Conservation (phyloP, 1,140 invertebrate genomes). For the Drosophila mayri region DNA sequence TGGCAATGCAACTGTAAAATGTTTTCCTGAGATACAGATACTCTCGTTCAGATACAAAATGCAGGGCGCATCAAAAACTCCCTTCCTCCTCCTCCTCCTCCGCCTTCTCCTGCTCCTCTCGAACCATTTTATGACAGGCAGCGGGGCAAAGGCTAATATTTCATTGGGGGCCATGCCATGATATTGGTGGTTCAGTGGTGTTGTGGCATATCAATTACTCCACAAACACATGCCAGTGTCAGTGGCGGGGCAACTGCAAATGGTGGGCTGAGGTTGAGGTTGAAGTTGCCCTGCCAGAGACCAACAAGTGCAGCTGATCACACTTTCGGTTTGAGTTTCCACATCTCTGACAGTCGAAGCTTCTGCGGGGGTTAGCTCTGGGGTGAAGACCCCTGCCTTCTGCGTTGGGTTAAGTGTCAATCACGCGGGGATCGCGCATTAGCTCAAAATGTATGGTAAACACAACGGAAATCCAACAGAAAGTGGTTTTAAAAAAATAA, state of each 20-base stretch:
- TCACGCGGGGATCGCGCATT: constrained; percentile 56
- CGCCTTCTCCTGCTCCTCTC: neutral
- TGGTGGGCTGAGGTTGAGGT: constrained; percentile 18
- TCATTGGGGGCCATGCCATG: constrained; percentile 50
- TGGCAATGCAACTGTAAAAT: constrained; percentile 79
- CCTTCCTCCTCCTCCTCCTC: constrained; percentile 32
- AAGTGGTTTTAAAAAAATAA: neutral
- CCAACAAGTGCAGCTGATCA: constrained; percentile 74
- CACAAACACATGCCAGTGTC: constrained; percentile 73
- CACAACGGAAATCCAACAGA: neutral
- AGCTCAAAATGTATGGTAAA: constrained; percentile 21
- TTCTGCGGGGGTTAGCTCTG: constrained; percentile 40
- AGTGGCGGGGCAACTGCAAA: constrained; percentile 4
- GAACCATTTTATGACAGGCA: constrained; percentile 71
- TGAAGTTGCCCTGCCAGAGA: constrained; percentile 33
- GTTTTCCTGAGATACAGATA: constrained; percentile 69
- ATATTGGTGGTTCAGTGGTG: constrained; percentile 45
- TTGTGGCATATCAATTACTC: constrained; percentile 82
- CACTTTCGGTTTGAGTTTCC: constrained; percentile 58
- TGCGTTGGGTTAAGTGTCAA: constrained; percentile 63
- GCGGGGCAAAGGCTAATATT: constrained; percentile 73
- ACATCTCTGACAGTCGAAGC: constrained; percentile 63
- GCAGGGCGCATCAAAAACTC: constrained; percentile 24
- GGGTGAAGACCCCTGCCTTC: constrained; percentile 3
- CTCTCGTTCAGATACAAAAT: constrained; percentile 29